Evolutionary conservation across 92 coral and sea anemone genomes (phyloP), one percentile per base, ranked within the genome.

Genomic region (Plumapathes pennacea): DNA sequence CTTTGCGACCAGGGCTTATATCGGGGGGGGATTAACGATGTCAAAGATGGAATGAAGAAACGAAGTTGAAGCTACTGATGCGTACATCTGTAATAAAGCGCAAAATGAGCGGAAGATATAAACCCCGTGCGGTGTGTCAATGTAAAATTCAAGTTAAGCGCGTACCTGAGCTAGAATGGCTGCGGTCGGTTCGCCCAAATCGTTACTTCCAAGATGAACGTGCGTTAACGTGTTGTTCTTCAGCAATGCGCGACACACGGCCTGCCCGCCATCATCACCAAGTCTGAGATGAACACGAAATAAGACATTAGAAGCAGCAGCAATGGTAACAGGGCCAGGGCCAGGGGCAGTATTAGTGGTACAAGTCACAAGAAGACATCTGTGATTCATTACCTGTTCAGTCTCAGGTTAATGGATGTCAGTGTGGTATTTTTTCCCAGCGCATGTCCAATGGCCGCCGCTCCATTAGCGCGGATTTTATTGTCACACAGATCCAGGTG

Each of bases 181-280:
- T 2, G 98, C 96, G 0, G 98, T 92, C 3, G 98, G 98, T 57
- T 92, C 98, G 5, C 98, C 98, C 8, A 92, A 73, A 68, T 92
- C 98, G 54, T 92, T 92, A 57, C 96, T 84, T 13, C 96, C 96
- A 4, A 92, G 57, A 57, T 88, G 90, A 15, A 92, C 95, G 20
- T 84, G 84, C 26, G 90, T 85, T 3, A 92, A 53, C 4, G 86
- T 42, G 60, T 61, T 67, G 67, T 92, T 92, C 63, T 92, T 92
- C 14, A 72, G 60, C 37, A 92, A 61, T 1, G 98, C 87, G 20
- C 84, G 86, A 45, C 92, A 92, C 54, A 88, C 52, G 17, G 92
- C 74, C 29, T 87, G 98, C 9, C 96, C 96, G 0, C 98, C 98
- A 46, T 87, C 98, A 67, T 92, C 98, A 24, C 96, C 98, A 10